Evolutionary conservation across 2,113 vertebrate species (phyloP).

Genomic region (Bufo gargarizans): DNA sequence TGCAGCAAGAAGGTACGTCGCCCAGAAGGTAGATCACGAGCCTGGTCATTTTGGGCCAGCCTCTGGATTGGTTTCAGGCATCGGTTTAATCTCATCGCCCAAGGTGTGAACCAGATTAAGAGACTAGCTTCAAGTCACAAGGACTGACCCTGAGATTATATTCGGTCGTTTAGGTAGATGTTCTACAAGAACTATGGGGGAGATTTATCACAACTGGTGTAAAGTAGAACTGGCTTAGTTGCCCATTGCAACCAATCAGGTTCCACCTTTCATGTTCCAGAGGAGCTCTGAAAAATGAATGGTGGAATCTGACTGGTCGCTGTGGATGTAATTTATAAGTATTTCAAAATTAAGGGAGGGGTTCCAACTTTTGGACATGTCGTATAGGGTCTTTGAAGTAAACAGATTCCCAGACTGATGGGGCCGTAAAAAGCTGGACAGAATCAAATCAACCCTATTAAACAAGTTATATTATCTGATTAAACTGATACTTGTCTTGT

Average conservation of each 20-base stretch:
- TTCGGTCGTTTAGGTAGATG: neutral
- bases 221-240: no score
- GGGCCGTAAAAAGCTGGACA: no score
- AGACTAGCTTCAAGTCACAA: slow-evolving; percentile 32
- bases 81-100: slow-evolving; percentile 27
- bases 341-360: neutral
- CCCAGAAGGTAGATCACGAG: slow-evolving; percentile 8
- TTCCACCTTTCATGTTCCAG: no score
- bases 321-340: neutral
- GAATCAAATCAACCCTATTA: no score
- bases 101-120: slow-evolving; percentile 8
- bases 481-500: no score
- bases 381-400: neutral
- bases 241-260: no score
- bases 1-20: slow-evolving; percentile 7
- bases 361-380: neutral
- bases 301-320: no score
- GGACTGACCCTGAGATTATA: slow-evolving; percentile 34
- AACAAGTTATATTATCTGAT: no score
- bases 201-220: no score
- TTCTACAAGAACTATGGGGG: neutral
- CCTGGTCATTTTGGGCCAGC: neutral
- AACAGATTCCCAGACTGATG: neutral
- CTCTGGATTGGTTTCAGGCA: slow-evolving; percentile 3
- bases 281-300: no score